phyloP scores from a whole-genome alignment of 2,888 invertebrate genomes.

The Spilosoma lubricipeda region DNA sequence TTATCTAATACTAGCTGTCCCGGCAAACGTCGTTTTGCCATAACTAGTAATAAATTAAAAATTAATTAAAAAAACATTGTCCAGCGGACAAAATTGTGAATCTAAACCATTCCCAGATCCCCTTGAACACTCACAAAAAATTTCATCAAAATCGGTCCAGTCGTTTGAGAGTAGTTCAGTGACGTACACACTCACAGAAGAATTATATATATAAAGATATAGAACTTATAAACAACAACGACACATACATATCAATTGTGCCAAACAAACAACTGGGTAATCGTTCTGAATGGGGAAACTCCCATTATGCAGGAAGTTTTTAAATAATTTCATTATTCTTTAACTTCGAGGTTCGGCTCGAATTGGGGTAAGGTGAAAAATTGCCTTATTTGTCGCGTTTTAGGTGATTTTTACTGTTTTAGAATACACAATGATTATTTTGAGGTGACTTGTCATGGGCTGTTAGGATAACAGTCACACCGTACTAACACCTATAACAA shows the following conservation, averaged over 20 bases:
- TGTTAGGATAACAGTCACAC: slow-evolving; percentile 33
- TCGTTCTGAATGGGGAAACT: slow-evolving; percentile 43
- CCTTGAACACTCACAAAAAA: too few species aligned
- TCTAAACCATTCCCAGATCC: too few species aligned
- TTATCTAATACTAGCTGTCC: too few species aligned
- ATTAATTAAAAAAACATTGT: too few species aligned
- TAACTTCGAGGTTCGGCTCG: slow-evolving; percentile 46
- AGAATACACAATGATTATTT: slow-evolving; percentile 45
- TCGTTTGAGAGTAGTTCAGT: too few species aligned
- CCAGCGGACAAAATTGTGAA: too few species aligned
- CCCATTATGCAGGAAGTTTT: slow-evolving; percentile 48
- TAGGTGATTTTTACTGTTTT: slow-evolving; percentile 44
- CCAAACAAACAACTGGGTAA: slow-evolving; percentile 41
- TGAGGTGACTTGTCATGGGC: slow-evolving; percentile 37
- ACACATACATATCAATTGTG: slow-evolving; percentile 39
- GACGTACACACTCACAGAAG: too few species aligned
- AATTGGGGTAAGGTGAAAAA: slow-evolving; percentile 45
- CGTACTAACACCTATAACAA: slow-evolving; percentile 5
- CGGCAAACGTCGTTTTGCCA: too few species aligned
- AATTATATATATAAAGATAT: too few species aligned
- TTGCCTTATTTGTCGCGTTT: slow-evolving; percentile 48
- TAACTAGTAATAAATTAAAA: too few species aligned
- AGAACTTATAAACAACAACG: not conserved
- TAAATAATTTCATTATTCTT: slow-evolving; percentile 56
- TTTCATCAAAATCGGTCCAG: too few species aligned